A percentile compares a stretch with the other conserved stretches of the same genome.
These are phyloP conservation scores for Aphaenogaster floridana DNA, from an alignment of 1,140 invertebrate genomes.

Conservation along the genomic window DNA sequence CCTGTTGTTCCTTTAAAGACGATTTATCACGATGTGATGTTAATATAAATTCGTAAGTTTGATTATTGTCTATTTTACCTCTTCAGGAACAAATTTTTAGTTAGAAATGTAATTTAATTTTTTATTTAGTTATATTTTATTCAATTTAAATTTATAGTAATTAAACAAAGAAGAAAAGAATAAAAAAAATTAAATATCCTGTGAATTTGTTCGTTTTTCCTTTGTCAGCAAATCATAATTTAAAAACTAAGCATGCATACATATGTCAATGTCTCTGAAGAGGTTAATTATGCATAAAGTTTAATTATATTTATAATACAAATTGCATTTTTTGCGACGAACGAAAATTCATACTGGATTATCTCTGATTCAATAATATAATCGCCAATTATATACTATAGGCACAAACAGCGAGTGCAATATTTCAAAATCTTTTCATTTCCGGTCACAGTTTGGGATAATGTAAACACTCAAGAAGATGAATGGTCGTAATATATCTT, in stretches of 20 bases:
- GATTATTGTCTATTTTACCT: not conserved
- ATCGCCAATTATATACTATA: not conserved
- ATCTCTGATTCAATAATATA: conserved; percentile 15
- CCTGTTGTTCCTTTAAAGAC: not conserved
- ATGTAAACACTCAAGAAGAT: not conserved
- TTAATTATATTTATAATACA: not conserved
- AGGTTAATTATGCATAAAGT: no score
- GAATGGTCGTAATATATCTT: not conserved
- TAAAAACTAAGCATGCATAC: not conserved
- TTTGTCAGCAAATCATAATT: no score
- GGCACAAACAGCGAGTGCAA: not conserved
- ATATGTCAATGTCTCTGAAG: not conserved
- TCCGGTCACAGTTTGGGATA: not conserved
- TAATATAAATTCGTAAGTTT: not conserved
- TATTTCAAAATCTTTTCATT: not conserved
- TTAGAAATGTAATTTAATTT: not conserved
- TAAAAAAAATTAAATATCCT: no score
- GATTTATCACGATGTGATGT: not conserved
- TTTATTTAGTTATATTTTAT: not conserved
- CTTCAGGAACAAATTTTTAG: not conserved
- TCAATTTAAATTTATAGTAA: no score
- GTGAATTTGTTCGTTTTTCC: no score
- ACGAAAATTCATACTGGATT: not conserved
- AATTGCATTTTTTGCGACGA: not conserved
- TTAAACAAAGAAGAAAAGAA: no score